Conservation (phyloP, 1,140 invertebrate species). For the Zaprionus lachaisei region DNA sequence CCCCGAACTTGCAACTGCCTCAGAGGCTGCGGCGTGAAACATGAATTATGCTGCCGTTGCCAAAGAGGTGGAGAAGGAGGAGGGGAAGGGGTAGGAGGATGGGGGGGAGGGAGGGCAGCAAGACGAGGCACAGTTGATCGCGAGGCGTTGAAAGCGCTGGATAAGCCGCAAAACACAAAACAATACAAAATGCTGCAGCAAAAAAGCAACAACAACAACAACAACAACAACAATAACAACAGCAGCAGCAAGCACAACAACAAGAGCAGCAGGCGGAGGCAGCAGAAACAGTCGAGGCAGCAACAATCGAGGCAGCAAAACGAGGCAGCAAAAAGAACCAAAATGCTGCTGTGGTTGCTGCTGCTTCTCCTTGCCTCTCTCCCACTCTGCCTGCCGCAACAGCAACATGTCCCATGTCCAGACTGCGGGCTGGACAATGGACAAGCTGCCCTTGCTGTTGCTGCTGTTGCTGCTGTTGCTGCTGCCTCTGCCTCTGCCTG, state of each 20-base stretch:
- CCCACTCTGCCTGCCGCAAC: slow-evolving; percentile 17
- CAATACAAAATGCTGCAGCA: slow-evolving; percentile 68
- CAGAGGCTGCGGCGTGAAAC: slow-evolving; percentile 61
- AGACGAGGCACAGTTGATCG: slow-evolving; percentile 39
- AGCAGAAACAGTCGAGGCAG: neutral
- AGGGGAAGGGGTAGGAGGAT: neutral
- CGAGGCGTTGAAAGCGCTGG: slow-evolving; percentile 73
- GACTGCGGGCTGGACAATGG: slow-evolving; percentile 38
- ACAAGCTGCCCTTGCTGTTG: slow-evolving; percentile 32
- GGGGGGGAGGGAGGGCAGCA: neutral
- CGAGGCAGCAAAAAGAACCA: slow-evolving; percentile 7
- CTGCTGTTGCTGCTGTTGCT: neutral
- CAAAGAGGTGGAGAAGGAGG: neutral
- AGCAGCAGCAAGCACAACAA: neutral
- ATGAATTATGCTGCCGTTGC: slow-evolving; percentile 67
- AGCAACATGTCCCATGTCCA: slow-evolving; percentile 64
- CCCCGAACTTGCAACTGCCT: slow-evolving; percentile 33
- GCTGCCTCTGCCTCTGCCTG: neutral
- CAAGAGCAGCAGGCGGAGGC: too few species aligned
- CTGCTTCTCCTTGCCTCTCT: neutral
- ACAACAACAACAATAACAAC: neutral
- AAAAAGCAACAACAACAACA: slow-evolving; percentile 7
- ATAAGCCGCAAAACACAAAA: slow-evolving; percentile 71
- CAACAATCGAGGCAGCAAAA: neutral
- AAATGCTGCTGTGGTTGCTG: slow-evolving; percentile 13